A percentile compares a stretch with the other conserved stretches of the same genome.
phyloP scores from a whole-genome alignment of 2,888 invertebrate genomes.

The Agrilus mali region DNA sequence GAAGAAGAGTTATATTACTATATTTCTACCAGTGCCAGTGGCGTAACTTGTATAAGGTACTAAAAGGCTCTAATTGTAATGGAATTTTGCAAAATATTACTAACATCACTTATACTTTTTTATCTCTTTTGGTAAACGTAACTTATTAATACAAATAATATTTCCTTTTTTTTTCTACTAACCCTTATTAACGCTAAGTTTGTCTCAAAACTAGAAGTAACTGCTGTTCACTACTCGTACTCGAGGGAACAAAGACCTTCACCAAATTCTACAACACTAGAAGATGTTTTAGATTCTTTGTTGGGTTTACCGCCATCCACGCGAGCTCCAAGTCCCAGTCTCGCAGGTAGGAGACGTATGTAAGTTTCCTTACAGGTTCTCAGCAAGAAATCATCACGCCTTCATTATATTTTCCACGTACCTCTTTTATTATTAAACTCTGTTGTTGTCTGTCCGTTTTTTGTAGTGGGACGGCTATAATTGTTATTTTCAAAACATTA shows the following conservation, averaged over 20 bases:
- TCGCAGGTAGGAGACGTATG: slow-evolving; percentile 63
- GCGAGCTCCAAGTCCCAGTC: slow-evolving; percentile 61
- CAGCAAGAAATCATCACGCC: slow-evolving; percentile 12
- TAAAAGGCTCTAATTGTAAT: no score
- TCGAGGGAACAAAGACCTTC: slow-evolving; percentile 49
- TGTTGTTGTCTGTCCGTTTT: neutral
- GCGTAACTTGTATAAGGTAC: no score
- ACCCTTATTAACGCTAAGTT: no score
- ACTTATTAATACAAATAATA: no score
- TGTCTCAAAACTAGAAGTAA: no score
- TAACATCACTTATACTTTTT: no score
- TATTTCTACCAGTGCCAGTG: no score
- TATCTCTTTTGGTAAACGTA: no score
- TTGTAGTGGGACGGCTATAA: no score
- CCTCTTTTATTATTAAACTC: neutral
- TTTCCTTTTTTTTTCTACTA: no score
- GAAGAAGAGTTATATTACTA: no score
- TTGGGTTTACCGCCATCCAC: slow-evolving; percentile 72
- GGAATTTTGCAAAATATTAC: no score
- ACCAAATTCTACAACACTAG: slow-evolving; percentile 75
- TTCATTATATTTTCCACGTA: neutral
- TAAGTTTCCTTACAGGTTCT: slow-evolving; percentile 54
- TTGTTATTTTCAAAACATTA: neutral
- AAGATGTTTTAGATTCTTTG: slow-evolving; percentile 87
- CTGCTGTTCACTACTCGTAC: slow-evolving; percentile 7